Base-by-base conservation (phyloP, 2,113 vertebrate genomes). In the Rana temporaria region DNA sequence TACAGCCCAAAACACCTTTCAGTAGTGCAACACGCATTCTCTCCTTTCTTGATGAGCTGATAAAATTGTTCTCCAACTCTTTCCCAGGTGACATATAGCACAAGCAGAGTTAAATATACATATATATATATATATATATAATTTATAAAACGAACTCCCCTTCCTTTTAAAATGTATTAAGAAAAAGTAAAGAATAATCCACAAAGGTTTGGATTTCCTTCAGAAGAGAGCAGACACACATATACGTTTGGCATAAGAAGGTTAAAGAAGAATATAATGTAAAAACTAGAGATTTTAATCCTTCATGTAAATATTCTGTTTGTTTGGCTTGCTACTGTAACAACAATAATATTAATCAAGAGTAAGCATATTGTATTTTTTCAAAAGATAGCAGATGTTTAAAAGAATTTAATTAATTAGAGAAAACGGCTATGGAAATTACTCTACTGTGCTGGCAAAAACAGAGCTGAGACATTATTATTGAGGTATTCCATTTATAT, bases 301-400 rank as follows among this genome's bases (percentile, higher is more conserved):
- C 32, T 32, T 20, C 16, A 19, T 32, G 18, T 30, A 73, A 56
- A 57, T 26, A 73, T 53, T 53, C 34, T 12, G 48, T 30, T 56
- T 42, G 16, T 26, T 48, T 56, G 68, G 69, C 48, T 12, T 9
- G 70, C 5, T 26, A 73, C 70, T n/a, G 55, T 32, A 73, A n/a
- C 53, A 12, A 53, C 19, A 18, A 73, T 57, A 73, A 57, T 62
- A 59, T 75, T 62, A 75, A 75, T 60, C n/a, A 22, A 34, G 56
- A 48, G 32, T 17, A 75, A 75, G 60, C 22, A 30, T 32, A 60
- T 75, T 75, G 20, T 75, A 60, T 60, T 62, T 60, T 60, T 75
- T 38, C 57, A 62, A 62, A 75, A 11, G 17, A 60, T 75, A 75
- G 62, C 55, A 75, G 72, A 59, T 75, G 72, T 62, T 62, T 19